Evolutionary conservation across 2,888 invertebrate genomes (phyloP), one percentile per base, ranked within the genome.

Genomic region (Camptogramma bilineatum): DNA sequence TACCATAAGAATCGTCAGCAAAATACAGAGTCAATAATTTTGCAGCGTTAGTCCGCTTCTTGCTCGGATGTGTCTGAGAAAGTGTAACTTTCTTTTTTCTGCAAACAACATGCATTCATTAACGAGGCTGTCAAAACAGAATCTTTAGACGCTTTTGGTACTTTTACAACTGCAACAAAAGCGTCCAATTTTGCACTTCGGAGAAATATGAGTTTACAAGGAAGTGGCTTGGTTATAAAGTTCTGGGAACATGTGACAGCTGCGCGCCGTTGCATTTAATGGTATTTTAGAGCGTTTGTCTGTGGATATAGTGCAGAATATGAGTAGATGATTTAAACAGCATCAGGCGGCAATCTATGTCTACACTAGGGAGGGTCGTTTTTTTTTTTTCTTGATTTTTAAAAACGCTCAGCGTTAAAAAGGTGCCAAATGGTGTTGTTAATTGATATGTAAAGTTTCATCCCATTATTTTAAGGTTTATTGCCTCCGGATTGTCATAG

Each of bases 31-130:
- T n/a, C n/a, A n/a, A n/a, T n/a, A n/a, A 64, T 71, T 71, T 72
- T 61, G 68, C 72, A 73, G 65, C 73, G 68, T 73, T 76, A 53
- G 68, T 72, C 68, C 75, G 70, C 69, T 77, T 73, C 74, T 78
- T 74, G 74, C 73, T 76, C 73, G 74, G 73, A 78, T 77, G 74
- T 71, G 64, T 67, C 75, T 73, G 87, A 80, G 86, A 87, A 86
- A 87, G 87, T 80, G 69, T 70, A 52, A 81, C 83, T 86, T 87
- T 86, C 83, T 81, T 87, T 86, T 81, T 76, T 83, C 79, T 75
- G 81, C 80, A 80, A 80, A 84, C 75, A 77, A 69, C 74, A 68
- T 73, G 74, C 76, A 77, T 81, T 81, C 74, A 83, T 83, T 82
- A 76, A 70, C 70, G 66, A 73, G 69, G 73, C 69, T 75, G 68